These are phyloP conservation scores for Brachyalestes nurse DNA, from an alignment of 2,797 vertebrate genomes.

Conservation along the genomic window DNA sequence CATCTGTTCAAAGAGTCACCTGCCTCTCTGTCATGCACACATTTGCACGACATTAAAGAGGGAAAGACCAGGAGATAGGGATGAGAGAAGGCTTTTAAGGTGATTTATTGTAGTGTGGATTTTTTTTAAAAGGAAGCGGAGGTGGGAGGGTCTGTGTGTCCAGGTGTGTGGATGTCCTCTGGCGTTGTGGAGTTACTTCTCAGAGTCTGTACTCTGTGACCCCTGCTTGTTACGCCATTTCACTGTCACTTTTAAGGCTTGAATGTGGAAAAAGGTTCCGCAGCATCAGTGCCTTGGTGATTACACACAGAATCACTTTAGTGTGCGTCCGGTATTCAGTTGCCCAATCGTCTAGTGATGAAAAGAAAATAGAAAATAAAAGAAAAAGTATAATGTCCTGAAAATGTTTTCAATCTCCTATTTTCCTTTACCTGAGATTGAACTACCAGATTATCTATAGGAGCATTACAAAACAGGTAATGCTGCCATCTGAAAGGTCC, in stretches of 20 bases:
- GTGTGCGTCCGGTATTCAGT: no score
- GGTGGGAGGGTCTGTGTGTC: slow-evolving; percentile 28
- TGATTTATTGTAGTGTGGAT: slow-evolving; percentile 42
- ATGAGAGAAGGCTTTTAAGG: slow-evolving; percentile 43
- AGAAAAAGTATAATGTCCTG: no score
- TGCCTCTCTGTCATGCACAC: slow-evolving; percentile 8
- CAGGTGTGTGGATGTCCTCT: slow-evolving; percentile 37
- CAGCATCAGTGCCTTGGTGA: background rate
- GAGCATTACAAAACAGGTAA: no score
- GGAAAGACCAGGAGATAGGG: background rate
- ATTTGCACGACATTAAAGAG: slow-evolving; percentile 7
- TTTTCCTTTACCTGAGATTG: no score
- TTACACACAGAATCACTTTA: no score
- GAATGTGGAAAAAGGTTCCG: background rate
- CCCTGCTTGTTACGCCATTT: background rate
- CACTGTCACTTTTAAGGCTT: background rate
- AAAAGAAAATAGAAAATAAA: no score
- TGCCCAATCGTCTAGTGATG: no score
- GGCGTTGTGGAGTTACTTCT: slow-evolving; percentile 1
- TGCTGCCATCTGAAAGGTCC: no score
- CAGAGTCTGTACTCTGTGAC: slow-evolving; percentile 26
- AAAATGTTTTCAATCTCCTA: no score
- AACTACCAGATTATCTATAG: no score
- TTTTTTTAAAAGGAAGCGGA: slow-evolving; percentile 14
- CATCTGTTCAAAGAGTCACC: background rate